phyloP scores from a whole-genome alignment of 2,797 vertebrate species.

The Microctenopoma stevenorrisi region DNA sequence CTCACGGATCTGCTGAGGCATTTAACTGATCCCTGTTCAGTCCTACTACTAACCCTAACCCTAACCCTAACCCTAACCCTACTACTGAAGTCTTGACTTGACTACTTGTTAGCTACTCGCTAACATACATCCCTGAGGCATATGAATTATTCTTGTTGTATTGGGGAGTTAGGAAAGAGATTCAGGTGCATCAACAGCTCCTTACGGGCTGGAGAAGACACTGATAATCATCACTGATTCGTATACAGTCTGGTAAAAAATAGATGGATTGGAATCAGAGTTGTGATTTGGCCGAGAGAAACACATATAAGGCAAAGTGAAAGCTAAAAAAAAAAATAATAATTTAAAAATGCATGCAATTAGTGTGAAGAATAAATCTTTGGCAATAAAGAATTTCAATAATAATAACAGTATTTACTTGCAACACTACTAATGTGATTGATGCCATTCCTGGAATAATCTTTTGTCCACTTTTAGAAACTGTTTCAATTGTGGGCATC shows the following conservation, averaged over 20 bases:
- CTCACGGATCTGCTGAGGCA: neutral
- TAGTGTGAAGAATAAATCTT: no score
- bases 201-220: neutral
- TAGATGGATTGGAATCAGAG: neutral
- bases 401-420: neutral
- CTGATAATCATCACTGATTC: neutral
- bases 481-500: neutral
- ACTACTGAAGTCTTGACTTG: neutral
- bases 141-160: neutral
- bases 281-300: neutral
- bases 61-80: no score
- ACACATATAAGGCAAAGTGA: neutral
- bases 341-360: no score
- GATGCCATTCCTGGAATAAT: neutral
- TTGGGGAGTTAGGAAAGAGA: neutral
- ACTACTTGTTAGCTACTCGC: neutral
- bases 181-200: neutral
- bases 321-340: no score
- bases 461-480: no score
- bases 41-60: neutral
- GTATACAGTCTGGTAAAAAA: neutral
- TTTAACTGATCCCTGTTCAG: slow-evolving; percentile 2
- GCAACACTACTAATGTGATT: neutral
- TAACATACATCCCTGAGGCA: no score
- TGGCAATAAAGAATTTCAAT: no score